A percentile compares a stretch with the other conserved stretches of the same genome.
Conservation (phyloP, 2,888 invertebrate species). For the Thereva unica region DNA sequence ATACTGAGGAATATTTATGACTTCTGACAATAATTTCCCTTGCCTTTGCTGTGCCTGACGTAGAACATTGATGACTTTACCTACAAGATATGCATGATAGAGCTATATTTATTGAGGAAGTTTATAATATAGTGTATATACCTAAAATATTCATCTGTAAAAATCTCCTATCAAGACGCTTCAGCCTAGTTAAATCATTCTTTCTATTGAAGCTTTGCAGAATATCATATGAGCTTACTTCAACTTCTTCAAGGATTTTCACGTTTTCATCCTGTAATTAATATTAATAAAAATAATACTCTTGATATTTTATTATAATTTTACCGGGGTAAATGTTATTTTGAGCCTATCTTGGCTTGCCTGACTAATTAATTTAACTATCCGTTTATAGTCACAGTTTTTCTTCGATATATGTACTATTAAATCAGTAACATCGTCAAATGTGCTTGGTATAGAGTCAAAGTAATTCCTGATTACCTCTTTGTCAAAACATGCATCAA, state of each 20-base stretch:
- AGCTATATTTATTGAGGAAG: not conserved
- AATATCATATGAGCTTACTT: slow-evolving; percentile 52
- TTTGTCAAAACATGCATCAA: slow-evolving; percentile 52
- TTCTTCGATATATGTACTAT: slow-evolving; percentile 53
- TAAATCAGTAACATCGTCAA: slow-evolving; percentile 45
- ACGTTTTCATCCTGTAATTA: slow-evolving; percentile 46
- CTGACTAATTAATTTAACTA: slow-evolving; percentile 52
- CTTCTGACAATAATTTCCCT: slow-evolving; percentile 49
- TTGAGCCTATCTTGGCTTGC: slow-evolving; percentile 50
- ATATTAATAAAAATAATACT: slow-evolving; percentile 5
- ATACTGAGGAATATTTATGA: slow-evolving; percentile 57
- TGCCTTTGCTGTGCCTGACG: slow-evolving; percentile 52
- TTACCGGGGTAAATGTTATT: slow-evolving; percentile 53
- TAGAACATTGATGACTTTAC: slow-evolving; percentile 56
- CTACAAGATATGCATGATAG: slow-evolving; percentile 44
- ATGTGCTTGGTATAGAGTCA: slow-evolving; percentile 33
- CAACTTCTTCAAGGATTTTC: slow-evolving; percentile 47
- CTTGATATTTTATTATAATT: slow-evolving; percentile 28
- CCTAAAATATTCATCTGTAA: slow-evolving; percentile 55
- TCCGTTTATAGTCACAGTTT: slow-evolving; percentile 53
- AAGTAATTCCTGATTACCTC: slow-evolving; percentile 47
- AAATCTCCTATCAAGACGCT: slow-evolving; percentile 52
- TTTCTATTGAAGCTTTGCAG: slow-evolving; percentile 52
- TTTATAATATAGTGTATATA: slow-evolving; percentile 41
- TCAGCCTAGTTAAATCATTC: slow-evolving; percentile 52